A percentile compares a stretch with the other conserved stretches of the same genome.
These are phyloP conservation scores for Catotricha subobsoleta DNA, from an alignment of 2,888 invertebrate species.

Conservation along the genomic window DNA sequence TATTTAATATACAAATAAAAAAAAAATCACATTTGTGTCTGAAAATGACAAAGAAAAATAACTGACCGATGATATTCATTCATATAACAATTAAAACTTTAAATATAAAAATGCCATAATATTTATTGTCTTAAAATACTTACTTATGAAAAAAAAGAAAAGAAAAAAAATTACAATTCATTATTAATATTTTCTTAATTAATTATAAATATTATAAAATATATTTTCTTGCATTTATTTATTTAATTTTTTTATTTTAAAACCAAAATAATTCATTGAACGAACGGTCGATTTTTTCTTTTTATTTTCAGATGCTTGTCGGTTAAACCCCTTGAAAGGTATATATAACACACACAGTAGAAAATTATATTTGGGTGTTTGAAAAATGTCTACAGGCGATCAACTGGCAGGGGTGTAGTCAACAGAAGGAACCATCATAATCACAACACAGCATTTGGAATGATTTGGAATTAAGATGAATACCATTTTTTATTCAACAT, in stretches of 20 bases:
- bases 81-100: no score
- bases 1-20: no score
- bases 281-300: slow-evolving; percentile 41
- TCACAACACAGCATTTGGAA: background rate
- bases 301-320: slow-evolving; percentile 57
- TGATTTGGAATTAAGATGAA: background rate
- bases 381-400: slow-evolving; percentile 6
- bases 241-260: no score
- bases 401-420: slow-evolving; percentile 8
- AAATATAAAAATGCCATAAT: no score
- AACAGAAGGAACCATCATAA: slow-evolving; percentile 3
- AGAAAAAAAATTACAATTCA: background rate
- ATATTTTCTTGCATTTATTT: no score
- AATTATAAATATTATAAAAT: no score
- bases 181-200: background rate
- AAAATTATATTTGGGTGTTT: background rate
- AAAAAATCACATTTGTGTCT: no score
- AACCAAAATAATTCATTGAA: slow-evolving; percentile 40
- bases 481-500: background rate
- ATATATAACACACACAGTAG: slow-evolving; percentile 20
- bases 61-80: no score
- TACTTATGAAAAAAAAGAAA: background rate
- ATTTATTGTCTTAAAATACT: no score
- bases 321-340: slow-evolving; percentile 58
- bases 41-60: no score